Conservation (phyloP, 1,140 invertebrate genomes). For the Capitella teleta region DNA sequence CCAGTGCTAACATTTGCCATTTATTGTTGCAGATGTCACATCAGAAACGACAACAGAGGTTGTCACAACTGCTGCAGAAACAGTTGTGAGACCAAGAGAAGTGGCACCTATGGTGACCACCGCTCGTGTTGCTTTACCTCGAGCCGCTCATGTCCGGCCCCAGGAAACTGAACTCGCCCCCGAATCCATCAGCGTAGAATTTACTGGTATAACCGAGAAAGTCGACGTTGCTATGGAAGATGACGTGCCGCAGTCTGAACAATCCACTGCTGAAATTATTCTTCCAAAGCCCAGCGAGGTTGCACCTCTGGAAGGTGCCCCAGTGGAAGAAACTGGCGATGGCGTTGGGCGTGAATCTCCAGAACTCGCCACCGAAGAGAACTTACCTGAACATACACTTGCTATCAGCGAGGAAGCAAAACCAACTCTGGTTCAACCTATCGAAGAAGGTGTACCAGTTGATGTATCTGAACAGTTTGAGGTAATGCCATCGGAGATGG, state of each 20-base stretch:
- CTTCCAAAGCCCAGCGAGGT: conserved; percentile 11
- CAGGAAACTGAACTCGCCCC: conserved; percentile 20
- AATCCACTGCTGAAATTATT: conserved; percentile 21
- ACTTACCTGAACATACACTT: neutral
- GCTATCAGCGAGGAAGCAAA: conserved; percentile 1
- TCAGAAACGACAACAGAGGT: conserved; percentile 3
- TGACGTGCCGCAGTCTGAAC: conserved; percentile 18
- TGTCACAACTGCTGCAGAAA: conserved; percentile 1
- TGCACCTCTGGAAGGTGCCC: conserved; percentile 16
- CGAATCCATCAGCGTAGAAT: conserved; percentile 22
- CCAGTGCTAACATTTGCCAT: too few relatives aligned
- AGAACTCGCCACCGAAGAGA: neutral
- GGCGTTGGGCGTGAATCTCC: conserved; percentile 16
- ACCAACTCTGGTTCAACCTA: conserved; percentile 15
- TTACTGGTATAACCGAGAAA: conserved; percentile 12
- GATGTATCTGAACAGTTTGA: neutral
- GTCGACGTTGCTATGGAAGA: conserved; percentile 13
- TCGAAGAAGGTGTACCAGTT: neutral
- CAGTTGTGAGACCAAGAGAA: conserved; percentile 14
- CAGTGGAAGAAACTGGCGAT: conserved; percentile 23
- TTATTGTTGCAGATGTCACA: conserved; percentile 2
- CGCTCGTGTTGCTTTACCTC: conserved; percentile 3
- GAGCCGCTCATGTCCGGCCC: conserved; percentile 25
- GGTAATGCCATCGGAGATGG: conserved; percentile 4
- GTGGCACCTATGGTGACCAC: conserved; percentile 12